Conservation (phyloP, 2,888 invertebrate species). For the Chesias legatella region DNA sequence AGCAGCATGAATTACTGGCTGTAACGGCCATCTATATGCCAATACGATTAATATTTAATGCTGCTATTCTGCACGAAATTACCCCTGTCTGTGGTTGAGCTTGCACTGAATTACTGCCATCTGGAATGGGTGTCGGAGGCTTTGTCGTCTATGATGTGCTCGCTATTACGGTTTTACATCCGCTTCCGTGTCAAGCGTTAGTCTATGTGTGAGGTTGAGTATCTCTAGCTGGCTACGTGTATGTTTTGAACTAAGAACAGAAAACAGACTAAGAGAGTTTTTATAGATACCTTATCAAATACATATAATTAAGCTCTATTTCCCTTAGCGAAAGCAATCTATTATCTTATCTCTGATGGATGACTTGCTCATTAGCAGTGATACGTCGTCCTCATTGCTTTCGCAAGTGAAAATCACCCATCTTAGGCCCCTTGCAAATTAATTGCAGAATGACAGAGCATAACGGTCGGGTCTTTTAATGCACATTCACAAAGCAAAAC, state of each 20-base stretch:
- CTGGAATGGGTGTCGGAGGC: constrained; percentile 57
- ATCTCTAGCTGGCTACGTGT: neutral
- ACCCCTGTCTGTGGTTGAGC: constrained; percentile 66
- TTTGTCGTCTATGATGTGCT: constrained; percentile 42
- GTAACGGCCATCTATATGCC: constrained; percentile 69
- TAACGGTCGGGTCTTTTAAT: constrained; percentile 71
- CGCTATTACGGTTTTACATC: constrained; percentile 29
- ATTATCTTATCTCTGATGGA: constrained; percentile 22
- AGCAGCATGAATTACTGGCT: constrained; percentile 56
- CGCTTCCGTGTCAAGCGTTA: constrained; percentile 16
- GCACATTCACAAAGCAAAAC: constrained; percentile 75
- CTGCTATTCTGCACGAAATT: constrained; percentile 67
- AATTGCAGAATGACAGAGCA: constrained; percentile 76
- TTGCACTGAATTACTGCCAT: constrained; percentile 66
- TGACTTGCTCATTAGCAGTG: constrained; percentile 28
- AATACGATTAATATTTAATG: constrained; percentile 76
- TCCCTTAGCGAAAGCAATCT: constrained; percentile 12
- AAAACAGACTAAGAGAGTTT: constrained; percentile 14
- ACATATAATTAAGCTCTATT: constrained; percentile 2
- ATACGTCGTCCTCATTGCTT: constrained; percentile 27
- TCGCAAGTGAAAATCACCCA: constrained; percentile 50
- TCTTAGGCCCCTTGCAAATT: constrained; percentile 66
- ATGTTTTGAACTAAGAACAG: constrained; percentile 9
- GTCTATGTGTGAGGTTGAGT: constrained; percentile 4
- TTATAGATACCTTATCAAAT: constrained; percentile 11